Evolutionary conservation across 2,113 vertebrate genomes (phyloP).

Genomic region (Petrocephalus microphthalmus): DNA sequence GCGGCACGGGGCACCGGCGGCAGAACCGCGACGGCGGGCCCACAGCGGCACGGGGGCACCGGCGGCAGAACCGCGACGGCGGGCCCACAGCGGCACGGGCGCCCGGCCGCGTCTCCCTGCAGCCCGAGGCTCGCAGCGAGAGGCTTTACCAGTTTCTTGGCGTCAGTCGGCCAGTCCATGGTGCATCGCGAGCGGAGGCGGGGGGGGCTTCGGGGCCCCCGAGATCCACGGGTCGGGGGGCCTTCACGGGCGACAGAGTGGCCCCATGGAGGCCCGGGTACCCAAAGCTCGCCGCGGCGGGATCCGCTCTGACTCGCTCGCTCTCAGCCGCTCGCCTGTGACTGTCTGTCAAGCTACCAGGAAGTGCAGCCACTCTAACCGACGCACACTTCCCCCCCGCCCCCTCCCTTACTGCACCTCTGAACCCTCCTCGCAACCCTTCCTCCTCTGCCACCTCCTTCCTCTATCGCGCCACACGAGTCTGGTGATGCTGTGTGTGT

Average conservation of each 20-base stretch:
- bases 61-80: no score
- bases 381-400: constrained; percentile 63
- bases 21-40: no score
- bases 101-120: not conserved
- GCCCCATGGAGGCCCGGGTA: not conserved
- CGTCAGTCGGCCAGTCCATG: constrained; percentile 62
- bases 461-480: not conserved
- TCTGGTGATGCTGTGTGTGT: not conserved
- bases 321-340: constrained; percentile 19
- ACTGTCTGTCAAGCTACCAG: constrained; percentile 54
- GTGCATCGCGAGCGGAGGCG: constrained; percentile 56
- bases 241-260: not conserved
- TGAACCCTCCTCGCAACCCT: constrained; percentile 35
- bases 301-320: constrained; percentile 25
- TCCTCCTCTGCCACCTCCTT: constrained; percentile 48
- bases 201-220: constrained; percentile 51
- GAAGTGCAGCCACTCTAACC: constrained; percentile 73
- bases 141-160: constrained; percentile 57
- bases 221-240: constrained; percentile 20
- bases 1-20: not conserved
- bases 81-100: no score
- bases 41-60: no score
- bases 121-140: not conserved
- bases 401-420: constrained; percentile 18
- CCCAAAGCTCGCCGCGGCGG: not conserved